Evolutionary conservation across 2,113 vertebrate species (phyloP).

Genomic region (Cairina moschata): DNA sequence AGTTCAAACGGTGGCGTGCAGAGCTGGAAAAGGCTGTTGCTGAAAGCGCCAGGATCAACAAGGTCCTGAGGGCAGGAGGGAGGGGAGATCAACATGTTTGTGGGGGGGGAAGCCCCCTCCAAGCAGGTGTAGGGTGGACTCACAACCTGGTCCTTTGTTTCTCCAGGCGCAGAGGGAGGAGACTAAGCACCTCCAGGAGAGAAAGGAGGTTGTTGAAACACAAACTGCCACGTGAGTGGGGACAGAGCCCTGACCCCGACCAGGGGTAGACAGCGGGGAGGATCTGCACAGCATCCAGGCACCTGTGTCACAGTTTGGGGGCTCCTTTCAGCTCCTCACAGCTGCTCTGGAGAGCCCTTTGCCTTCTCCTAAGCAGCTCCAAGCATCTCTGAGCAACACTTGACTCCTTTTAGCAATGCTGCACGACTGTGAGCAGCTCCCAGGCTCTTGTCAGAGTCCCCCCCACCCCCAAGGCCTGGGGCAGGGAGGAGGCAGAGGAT

Average conservation of each 20-base stretch:
- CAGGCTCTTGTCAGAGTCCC: neutral
- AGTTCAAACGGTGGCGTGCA: neutral
- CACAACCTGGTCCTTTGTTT: neutral
- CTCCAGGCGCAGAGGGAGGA: neutral
- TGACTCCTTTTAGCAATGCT: neutral
- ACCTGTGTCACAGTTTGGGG: neutral
- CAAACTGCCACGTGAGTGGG: neutral
- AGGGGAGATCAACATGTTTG: neutral
- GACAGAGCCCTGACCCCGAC: neutral
- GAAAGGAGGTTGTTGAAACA: neutral
- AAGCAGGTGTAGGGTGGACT: neutral
- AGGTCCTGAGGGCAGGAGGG: neutral
- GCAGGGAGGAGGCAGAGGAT: too few species aligned
- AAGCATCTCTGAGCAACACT: neutral
- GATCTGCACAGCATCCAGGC: too few species aligned
- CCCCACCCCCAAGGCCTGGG: neutral
- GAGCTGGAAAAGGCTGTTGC: neutral
- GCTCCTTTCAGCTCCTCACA: neutral
- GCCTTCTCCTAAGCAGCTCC: neutral
- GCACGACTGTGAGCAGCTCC: neutral
- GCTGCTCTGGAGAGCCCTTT: neutral
- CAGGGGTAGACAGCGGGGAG: too few species aligned
- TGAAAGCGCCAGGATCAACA: neutral
- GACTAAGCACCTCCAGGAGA: neutral
- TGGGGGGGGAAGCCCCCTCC: neutral